Percentiles rank a stretch among this genome's conserved stretches.
These are phyloP conservation scores for Ifrita kowaldi DNA, from an alignment of 2,113 vertebrate genomes.

Conservation along the genomic window DNA sequence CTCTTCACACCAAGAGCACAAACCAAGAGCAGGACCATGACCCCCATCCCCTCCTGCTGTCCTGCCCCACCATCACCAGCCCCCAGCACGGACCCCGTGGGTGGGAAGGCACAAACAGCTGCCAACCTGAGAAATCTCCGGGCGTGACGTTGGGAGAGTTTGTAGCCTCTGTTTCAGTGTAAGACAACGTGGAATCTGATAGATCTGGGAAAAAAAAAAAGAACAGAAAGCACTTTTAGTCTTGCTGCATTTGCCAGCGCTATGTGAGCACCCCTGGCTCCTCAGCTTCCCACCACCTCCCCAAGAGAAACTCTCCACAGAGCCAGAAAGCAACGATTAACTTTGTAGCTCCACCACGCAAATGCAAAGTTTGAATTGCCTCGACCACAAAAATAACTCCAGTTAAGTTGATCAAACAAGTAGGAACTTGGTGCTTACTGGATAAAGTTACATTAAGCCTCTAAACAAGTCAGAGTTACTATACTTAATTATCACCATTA, in stretches of 20 bases:
- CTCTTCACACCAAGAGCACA: background rate
- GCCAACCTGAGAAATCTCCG: constrained; percentile 95
- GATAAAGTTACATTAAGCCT: constrained; percentile 81
- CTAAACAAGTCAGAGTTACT: constrained; percentile 81
- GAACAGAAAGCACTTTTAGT: background rate
- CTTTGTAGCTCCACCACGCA: constrained; percentile 4
- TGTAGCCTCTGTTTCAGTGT: constrained; percentile 98
- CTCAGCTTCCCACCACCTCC: background rate
- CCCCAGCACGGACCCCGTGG: background rate
- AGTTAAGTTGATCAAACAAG: constrained; percentile 75
- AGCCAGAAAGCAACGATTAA: background rate
- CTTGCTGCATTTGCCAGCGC: rapidly evolving
- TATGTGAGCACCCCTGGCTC: background rate
- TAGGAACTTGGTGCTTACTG: constrained; percentile 77
- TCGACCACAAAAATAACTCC: constrained; percentile 67
- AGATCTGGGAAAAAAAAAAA: constrained; percentile 75
- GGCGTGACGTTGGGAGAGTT: constrained; percentile 87
- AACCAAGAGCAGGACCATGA: background rate
- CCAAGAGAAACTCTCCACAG: background rate
- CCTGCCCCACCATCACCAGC: background rate
- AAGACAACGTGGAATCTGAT: constrained; percentile 98
- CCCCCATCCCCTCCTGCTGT: rapidly evolving
- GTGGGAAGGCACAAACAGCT: background rate
- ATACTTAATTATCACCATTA: constrained; percentile 86
- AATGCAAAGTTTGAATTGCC: constrained; percentile 50